Conservation (phyloP, 2,113 vertebrate species). For the Petroica traversi region DNA sequence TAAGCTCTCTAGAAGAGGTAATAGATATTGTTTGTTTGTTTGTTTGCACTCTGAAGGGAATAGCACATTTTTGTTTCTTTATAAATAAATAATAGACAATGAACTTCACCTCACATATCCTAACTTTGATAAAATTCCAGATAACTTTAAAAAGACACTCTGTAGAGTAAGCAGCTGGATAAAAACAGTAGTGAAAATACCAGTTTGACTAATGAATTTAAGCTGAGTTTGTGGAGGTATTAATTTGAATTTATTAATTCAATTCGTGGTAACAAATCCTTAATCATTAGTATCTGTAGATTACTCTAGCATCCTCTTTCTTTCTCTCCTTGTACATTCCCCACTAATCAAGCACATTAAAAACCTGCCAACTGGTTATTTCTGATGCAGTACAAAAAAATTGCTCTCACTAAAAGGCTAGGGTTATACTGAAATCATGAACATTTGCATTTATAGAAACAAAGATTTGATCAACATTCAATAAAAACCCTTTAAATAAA, state of each 20-base stretch:
- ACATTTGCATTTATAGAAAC: slow-evolving; percentile 11
- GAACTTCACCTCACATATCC: background rate
- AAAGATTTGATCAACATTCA: slow-evolving; percentile 32
- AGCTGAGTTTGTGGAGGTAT: background rate
- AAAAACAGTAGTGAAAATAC: background rate
- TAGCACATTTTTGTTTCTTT: background rate
- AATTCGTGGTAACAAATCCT: background rate
- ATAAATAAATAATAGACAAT: background rate
- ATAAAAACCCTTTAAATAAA: background rate
- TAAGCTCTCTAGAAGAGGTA: background rate
- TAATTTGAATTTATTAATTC: background rate
- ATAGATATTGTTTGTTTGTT: background rate
- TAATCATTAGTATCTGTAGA: background rate
- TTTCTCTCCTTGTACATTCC: background rate
- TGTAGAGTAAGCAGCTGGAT: background rate
- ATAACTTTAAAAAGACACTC: background rate
- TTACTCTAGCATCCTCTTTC: background rate
- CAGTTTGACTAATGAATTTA: background rate
- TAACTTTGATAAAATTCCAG: background rate
- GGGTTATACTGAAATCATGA: background rate
- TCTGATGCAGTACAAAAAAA: background rate
- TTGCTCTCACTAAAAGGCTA: slow-evolving; percentile 15
- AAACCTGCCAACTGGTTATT: background rate
- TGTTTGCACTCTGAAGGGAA: background rate
- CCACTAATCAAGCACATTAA: background rate